These are phyloP conservation scores for Mionectes macconnelli DNA, from an alignment of 2,113 vertebrate genomes.

Conservation along the genomic window DNA sequence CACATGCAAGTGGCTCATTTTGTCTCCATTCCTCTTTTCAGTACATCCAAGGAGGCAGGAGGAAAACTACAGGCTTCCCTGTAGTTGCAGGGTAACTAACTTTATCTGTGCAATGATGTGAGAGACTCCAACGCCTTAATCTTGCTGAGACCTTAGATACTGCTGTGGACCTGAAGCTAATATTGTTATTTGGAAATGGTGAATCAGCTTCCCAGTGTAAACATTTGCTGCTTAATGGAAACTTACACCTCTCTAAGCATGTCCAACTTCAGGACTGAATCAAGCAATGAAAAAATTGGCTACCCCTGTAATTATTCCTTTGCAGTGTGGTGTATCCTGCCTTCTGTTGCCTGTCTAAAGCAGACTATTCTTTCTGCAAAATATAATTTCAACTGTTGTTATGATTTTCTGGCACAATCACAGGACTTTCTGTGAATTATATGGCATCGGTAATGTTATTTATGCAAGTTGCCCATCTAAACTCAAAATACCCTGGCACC, in stretches of 20 bases:
- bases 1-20: neutral
- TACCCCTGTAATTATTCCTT: neutral
- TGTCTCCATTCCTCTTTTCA: neutral
- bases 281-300: neutral
- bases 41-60: neutral
- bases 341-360: conserved; percentile 19
- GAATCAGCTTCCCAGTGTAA: neutral
- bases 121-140: neutral
- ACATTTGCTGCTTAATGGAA: neutral
- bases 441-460: neutral
- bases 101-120: neutral
- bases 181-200: neutral
- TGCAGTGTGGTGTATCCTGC: neutral
- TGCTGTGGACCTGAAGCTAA: neutral
- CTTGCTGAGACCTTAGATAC: neutral
- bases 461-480: conserved; percentile 35
- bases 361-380: conserved; percentile 8
- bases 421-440: conserved; percentile 1
- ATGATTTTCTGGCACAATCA: conserved; percentile 10
- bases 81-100: neutral
- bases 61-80: neutral
- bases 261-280: neutral
- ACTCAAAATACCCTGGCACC: conserved; percentile 13
- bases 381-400: conserved; percentile 2
- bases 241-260: neutral